Evolutionary conservation across 2,888 invertebrate species (phyloP).

Genomic region (Sericinus montela): DNA sequence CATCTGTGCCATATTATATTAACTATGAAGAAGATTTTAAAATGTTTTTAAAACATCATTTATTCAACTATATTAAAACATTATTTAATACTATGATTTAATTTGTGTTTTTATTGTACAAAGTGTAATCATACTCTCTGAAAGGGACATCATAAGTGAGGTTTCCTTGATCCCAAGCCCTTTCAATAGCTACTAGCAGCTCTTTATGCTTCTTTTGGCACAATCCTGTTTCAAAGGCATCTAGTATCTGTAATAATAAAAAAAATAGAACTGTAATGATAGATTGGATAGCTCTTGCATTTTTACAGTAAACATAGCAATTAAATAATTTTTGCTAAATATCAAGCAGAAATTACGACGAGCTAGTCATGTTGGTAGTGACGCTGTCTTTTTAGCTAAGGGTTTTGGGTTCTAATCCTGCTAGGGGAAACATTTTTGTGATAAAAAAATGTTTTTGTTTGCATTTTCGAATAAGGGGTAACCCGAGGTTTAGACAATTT

Average conservation of each 20-base stretch:
- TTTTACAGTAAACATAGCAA: too few relatives aligned
- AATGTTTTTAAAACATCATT: background rate
- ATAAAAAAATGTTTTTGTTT: too few relatives aligned
- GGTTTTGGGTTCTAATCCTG: too few relatives aligned
- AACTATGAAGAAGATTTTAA: background rate
- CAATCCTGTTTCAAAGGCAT: conserved; percentile 86
- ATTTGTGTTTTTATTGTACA: conserved; percentile 74
- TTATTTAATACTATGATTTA: conserved; percentile 8
- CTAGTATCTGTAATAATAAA: conserved; percentile 66
- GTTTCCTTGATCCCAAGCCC: conserved; percentile 90
- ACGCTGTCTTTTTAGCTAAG: too few relatives aligned
- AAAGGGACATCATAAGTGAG: conserved; percentile 91
- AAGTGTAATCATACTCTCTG: conserved; percentile 89
- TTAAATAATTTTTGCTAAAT: too few relatives aligned
- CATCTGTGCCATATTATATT: conserved; percentile 4
- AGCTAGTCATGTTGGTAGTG: too few relatives aligned
- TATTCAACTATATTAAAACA: conserved; percentile 7
- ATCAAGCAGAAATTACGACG: too few relatives aligned
- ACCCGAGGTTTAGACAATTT: too few relatives aligned
- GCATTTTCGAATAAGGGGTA: too few relatives aligned
- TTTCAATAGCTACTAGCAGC: conserved; percentile 86
- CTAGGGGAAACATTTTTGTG: too few relatives aligned
- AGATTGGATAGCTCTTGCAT: too few relatives aligned
- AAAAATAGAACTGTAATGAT: too few relatives aligned
- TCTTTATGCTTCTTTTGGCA: conserved; percentile 89